Base-by-base conservation (phyloP, 2,797 vertebrate genomes). In the Trachurus trachurus region DNA sequence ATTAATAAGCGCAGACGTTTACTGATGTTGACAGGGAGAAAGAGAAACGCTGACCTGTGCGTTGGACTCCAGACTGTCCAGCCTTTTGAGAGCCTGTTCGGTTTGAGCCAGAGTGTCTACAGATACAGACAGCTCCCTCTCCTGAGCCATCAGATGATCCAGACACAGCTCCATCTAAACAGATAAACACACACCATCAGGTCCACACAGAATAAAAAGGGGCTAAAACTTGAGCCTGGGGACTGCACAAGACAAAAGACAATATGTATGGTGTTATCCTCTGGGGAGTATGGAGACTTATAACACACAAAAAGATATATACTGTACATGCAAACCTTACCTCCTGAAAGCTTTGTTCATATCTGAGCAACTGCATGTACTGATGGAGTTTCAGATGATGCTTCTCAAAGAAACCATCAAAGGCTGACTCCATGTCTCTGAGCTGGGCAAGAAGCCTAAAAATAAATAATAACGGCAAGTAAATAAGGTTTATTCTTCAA, bases 401-500 rank as follows among this genome's bases (percentile, higher is more conserved):
- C 79, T 99, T 99, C 87, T 99, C 98, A 93, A 98, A 99, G 95
- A 98, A 99, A 82, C 97, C 98, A 57, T 99, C 98, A 78, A 99
- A 99, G 72, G 98, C 98, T 0, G 89, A 96, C 92, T 99, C 98
- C 98, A 99, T 99, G 84, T 99, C 98, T 76, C 84, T 94, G 76
- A 99, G 95, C 93, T 99, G 98, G 40, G 94, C 91, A 6, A 99
- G 96, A 56, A 99, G 96, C 89, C 98, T 99, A 67, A 59, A 90
- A 40, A 47, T 47, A 84, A 49, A 66, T 29, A 47, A 39, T 44
- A 58, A 37, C 12, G 8, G 13, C 44, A 15, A 16, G 16, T 57
- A 17, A 47, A 26, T 12, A 21, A 74, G 15, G 9, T 52, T 49
- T 52, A 50, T 17, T 66, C 16, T 31, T 2, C 2, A 31, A 3